Evolutionary conservation across 2,888 invertebrate species (phyloP), one percentile per base, ranked within the genome.

Genomic region (Apodemia hepburni): DNA sequence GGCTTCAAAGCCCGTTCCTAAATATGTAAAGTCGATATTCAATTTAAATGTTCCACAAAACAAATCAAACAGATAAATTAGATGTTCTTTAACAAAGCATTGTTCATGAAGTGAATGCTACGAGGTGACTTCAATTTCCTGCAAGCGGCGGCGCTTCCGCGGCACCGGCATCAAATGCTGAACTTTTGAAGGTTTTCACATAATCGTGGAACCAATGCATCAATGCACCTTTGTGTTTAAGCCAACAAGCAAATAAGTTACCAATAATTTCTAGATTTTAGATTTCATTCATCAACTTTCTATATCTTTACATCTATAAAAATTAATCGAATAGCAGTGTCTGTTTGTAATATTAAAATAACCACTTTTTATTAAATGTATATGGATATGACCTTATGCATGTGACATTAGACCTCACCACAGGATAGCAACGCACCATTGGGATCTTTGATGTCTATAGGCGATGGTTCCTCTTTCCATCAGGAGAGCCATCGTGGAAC

Each of bases 51-150:
- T 71, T 42, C 80, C 82, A 76, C 70, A 78, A 82, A 86, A 84
- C 82, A 82, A 85, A 77, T 81, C 73, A 74, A 73, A 74, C 78
- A 86, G 87, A 88, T 88, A 85, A 88, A 88, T 88, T 85, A 87
- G 83, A 88, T 82, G 84, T 88, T 88, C 87, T 87, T 89, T 87
- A 87, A 82, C 85, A 86, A 85, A 87, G 89, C 89, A 84, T 84
- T 86, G 87, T 87, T 87, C 79, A 76, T 78, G 75, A 42, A 75
- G 75, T 77, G 81, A 78, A 80, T 77, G 69, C 74, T 73, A 73
- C 73, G 81, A 85, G 84, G 84, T 88, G 88, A 87, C 87, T 91
- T 89, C 90, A 90, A 91, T 91, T 91, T 91, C 90, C 90, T 89
- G 87, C 69, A 4, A 75, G 75, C 76, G 80, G 76, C 77, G 75